These are phyloP conservation scores for Hydrozoanthus gracilis DNA, from an alignment of 92 coral and sea anemone species.

Conservation along the genomic window DNA sequence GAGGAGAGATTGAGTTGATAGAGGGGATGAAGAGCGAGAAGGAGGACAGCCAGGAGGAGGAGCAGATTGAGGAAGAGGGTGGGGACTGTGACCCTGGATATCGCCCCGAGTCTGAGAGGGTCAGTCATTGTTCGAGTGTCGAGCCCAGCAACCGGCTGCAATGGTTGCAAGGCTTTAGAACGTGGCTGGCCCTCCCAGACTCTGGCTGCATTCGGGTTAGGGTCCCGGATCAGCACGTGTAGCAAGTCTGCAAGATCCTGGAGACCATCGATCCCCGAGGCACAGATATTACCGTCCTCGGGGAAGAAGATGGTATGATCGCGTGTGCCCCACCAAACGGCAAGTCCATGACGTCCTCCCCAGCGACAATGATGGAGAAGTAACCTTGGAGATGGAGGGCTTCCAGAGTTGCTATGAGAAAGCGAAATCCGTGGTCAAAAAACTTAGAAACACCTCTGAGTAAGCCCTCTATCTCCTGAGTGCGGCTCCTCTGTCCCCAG, in stretches of 20 bases:
- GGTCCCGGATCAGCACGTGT: background rate
- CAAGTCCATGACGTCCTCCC: no score
- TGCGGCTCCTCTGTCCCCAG: no score
- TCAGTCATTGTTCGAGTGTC: background rate
- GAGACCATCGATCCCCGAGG: slow-evolving; percentile 22
- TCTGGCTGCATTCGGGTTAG: background rate
- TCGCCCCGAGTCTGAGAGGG: background rate
- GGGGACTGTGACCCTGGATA: background rate
- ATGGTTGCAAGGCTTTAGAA: background rate
- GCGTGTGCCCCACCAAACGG: slow-evolving; percentile 23
- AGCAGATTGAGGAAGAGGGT: background rate
- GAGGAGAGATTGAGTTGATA: background rate
- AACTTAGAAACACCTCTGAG: no score
- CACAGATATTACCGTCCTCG: slow-evolving; percentile 20
- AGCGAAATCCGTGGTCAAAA: no score
- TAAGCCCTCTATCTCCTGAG: no score
- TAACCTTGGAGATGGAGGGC: no score
- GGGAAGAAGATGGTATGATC: slow-evolving; percentile 19
- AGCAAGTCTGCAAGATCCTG: slow-evolving; percentile 5
- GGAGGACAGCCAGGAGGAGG: background rate
- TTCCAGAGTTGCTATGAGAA: no score
- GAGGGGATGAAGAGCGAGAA: background rate
- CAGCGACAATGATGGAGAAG: no score
- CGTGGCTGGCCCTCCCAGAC: background rate
- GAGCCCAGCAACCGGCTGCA: background rate